phyloP scores from a whole-genome alignment of 2,113 vertebrate species.

The Sterrhoptilus dennistouni region DNA sequence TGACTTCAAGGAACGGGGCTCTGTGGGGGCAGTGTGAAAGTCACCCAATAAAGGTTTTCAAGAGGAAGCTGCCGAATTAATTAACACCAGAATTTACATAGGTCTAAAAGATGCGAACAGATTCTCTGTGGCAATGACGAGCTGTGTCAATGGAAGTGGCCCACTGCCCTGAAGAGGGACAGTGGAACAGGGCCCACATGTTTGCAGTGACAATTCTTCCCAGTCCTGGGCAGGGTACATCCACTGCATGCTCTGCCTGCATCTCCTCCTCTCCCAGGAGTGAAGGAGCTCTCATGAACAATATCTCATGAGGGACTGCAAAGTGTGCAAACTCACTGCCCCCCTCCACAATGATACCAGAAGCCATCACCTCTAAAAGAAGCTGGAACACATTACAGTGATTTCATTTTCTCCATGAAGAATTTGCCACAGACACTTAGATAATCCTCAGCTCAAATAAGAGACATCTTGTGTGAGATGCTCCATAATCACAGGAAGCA shows the following conservation, averaged over 20 bases:
- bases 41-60: constrained; percentile 19
- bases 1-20: constrained; percentile 58
- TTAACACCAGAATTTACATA: neutral
- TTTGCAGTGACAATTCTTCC: neutral
- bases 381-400: neutral
- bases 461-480: neutral
- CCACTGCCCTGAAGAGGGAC: neutral
- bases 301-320: neutral
- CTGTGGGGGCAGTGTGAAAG: constrained; percentile 42
- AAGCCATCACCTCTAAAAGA: neutral
- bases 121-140: fast-evolving
- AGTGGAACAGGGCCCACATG: fast-evolving
- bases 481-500: neutral
- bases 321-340: neutral
- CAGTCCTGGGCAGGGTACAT: neutral
- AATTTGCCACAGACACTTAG: neutral
- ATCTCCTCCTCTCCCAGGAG: neutral
- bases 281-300: neutral
- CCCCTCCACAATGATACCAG: neutral
- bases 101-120: neutral
- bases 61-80: constrained; percentile 28
- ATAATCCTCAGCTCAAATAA: neutral
- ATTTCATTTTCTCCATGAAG: neutral
- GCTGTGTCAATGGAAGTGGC: neutral
- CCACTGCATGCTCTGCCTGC: neutral